Evolutionary conservation across 2,113 vertebrate species (phyloP).

Genomic region (human): GRCh38 chr1:114813501-114814000

Average conservation of each 20-base stretch:
- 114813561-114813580: background rate
- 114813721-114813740: too few species aligned
- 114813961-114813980: slow-evolving; percentile 41
- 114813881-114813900: background rate
- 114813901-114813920: background rate
- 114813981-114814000: slow-evolving; percentile 70
- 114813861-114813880: slow-evolving; percentile 13
- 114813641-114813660: background rate
- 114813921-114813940: background rate
- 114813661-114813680: too few species aligned
- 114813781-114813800: too few species aligned
- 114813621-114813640: background rate
- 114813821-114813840: too few species aligned
- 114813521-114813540: background rate
- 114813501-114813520: background rate
- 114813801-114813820: too few species aligned
- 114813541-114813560: slow-evolving; percentile 13
- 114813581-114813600: slow-evolving; percentile 16
- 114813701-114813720: too few species aligned
- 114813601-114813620: background rate
- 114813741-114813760: too few species aligned
- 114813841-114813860: background rate
- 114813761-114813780: too few species aligned
- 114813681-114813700: too few species aligned
- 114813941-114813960: background rate